Conservation (phyloP, 30 jellyfish, hydroid and myxozoan genomes). For the Aurelia aurita complex sp. Pacific region DNA sequence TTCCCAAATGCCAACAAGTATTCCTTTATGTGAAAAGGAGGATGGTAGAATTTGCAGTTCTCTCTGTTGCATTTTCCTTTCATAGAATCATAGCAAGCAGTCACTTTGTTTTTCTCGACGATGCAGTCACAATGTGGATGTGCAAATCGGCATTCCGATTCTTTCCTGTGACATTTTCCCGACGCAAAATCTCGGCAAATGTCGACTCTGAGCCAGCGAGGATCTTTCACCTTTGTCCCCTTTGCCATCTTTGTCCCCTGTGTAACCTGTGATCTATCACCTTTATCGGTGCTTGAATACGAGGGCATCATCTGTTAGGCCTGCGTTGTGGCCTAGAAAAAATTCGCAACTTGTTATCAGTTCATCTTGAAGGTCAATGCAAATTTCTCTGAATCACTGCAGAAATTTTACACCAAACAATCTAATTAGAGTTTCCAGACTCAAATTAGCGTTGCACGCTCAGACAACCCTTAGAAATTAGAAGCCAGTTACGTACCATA, state of each 20-base stretch:
- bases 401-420: no score
- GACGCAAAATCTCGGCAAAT: constrained; percentile 61
- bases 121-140: constrained; percentile 57
- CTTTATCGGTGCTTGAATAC: not conserved
- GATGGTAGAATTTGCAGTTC: constrained; percentile 64
- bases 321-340: no score
- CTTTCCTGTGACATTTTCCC: constrained; percentile 47
- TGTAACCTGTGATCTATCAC: not conserved
- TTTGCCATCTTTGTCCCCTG: not conserved
- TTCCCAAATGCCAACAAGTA: constrained; percentile 56
- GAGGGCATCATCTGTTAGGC: no score
- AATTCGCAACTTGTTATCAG: no score
- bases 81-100: constrained; percentile 67
- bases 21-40: constrained; percentile 59
- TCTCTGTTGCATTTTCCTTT: constrained; percentile 68
- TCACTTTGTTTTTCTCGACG: constrained; percentile 45
- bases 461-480: no score
- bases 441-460: no score
- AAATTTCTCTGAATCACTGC: no score
- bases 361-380: no score
- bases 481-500: no score
- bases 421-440: no score
- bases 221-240: constrained; percentile 57
- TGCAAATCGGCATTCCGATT: constrained; percentile 58
- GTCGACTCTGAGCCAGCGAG: constrained; percentile 67